phyloP scores from a whole-genome alignment of 2,113 vertebrate genomes.

The Hippopotamus amphibius region DNA sequence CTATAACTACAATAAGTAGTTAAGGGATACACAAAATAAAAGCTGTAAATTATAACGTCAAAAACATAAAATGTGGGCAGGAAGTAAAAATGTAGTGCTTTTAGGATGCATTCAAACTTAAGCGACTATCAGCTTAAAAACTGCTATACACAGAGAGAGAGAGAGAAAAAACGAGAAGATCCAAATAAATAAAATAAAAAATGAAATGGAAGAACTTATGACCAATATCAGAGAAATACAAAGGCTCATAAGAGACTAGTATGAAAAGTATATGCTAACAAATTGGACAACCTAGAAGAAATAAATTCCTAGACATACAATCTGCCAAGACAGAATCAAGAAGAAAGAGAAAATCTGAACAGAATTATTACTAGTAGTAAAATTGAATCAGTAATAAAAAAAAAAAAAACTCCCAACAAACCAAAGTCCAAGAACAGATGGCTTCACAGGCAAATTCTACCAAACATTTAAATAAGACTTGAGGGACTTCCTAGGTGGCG shows the following conservation, averaged over 20 bases:
- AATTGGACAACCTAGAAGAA: not conserved
- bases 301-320: not conserved
- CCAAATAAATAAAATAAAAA: not conserved
- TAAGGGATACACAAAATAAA: not conserved
- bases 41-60: not conserved
- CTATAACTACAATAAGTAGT: not conserved
- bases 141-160: not conserved
- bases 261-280: not conserved
- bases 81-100: not conserved
- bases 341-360: not conserved
- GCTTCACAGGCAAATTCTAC: not conserved
- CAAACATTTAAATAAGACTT: not conserved
- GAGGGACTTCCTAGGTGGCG: too few relatives aligned
- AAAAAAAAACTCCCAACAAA: not conserved
- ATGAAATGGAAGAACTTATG: not conserved
- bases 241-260: not conserved
- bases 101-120: not conserved
- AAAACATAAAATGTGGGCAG: not conserved
- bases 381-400: not conserved
- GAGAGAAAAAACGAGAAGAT: not conserved
- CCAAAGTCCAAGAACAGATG: not conserved
- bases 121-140: not conserved
- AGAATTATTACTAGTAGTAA: not conserved
- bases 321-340: not conserved
- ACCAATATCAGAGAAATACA: not conserved